Conservation (phyloP, 2,113 vertebrate species). For the Notechis scutatus region DNA sequence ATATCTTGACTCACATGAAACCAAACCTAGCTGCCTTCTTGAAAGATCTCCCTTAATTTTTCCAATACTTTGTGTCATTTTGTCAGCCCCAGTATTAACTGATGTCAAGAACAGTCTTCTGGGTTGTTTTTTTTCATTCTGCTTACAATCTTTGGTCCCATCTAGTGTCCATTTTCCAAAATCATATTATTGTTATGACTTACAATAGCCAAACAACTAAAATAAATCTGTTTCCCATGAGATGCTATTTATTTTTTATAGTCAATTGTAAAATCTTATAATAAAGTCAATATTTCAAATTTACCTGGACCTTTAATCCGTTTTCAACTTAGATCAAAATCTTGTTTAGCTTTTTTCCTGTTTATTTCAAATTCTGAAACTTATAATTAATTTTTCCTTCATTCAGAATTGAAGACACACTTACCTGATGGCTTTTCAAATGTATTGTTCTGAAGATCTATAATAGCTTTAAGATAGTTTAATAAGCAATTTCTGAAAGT, state of each 20-base stretch:
- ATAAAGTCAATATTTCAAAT: neutral
- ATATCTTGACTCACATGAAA: neutral
- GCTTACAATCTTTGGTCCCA: neutral
- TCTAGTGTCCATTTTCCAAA: neutral
- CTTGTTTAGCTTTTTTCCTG: neutral
- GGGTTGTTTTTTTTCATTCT: neutral
- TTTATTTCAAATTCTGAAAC: neutral
- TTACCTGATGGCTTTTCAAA: neutral
- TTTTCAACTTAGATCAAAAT: neutral
- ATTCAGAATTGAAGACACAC: neutral
- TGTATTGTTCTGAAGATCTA: neutral
- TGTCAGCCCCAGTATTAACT: neutral
- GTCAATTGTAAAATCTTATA: neutral
- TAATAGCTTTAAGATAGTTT: neutral
- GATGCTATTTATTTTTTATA: neutral
- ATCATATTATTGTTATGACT: neutral
- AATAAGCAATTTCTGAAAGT: neutral
- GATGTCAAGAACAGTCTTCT: neutral
- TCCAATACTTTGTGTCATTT: neutral
- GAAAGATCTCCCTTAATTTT: neutral
- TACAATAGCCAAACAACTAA: neutral
- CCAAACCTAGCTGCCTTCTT: neutral
- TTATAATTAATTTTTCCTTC: neutral
- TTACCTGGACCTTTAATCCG: neutral
- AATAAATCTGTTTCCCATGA: neutral